phyloP scores from a whole-genome alignment of 2,888 invertebrate genomes.

The Oegoconia quadripuncta region DNA sequence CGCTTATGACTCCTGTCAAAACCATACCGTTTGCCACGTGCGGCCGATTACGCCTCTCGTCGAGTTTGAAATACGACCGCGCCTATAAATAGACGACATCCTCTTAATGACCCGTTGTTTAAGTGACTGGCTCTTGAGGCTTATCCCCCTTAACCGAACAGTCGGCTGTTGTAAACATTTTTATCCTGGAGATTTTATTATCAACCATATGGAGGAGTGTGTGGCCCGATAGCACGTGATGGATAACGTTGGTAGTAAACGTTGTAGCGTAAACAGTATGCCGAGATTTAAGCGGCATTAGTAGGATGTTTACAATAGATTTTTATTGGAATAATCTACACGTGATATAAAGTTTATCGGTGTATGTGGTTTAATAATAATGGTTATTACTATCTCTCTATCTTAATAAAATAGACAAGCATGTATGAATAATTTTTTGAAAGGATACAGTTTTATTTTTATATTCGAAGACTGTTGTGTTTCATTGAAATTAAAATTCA shows the following conservation, averaged over 20 bases:
- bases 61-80: constrained; percentile 63
- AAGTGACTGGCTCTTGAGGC: constrained; percentile 33
- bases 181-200: constrained; percentile 36
- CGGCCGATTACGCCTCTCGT: constrained; percentile 62
- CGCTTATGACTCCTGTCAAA: constrained; percentile 1
- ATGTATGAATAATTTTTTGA: no score
- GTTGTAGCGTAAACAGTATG: constrained; percentile 11
- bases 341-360: neutral
- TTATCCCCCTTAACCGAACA: constrained; percentile 32
- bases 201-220: constrained; percentile 31
- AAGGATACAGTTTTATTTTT: no score
- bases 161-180: constrained; percentile 42
- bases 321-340: neutral
- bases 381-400: no score
- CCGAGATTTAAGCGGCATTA: constrained; percentile 10
- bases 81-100: constrained; percentile 52
- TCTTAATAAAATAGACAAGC: no score
- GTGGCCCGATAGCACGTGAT: constrained; percentile 23
- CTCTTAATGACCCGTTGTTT: constrained; percentile 68
- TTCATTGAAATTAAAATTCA: no score
- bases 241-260: constrained; percentile 7
- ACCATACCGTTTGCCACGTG: constrained; percentile 48
- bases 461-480: no score
- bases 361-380: neutral
- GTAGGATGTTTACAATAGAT: constrained; percentile 1